These are phyloP conservation scores for Neomonachus schauinslandi DNA, from an alignment of 2,113 vertebrate species.

Conservation along the genomic window DNA sequence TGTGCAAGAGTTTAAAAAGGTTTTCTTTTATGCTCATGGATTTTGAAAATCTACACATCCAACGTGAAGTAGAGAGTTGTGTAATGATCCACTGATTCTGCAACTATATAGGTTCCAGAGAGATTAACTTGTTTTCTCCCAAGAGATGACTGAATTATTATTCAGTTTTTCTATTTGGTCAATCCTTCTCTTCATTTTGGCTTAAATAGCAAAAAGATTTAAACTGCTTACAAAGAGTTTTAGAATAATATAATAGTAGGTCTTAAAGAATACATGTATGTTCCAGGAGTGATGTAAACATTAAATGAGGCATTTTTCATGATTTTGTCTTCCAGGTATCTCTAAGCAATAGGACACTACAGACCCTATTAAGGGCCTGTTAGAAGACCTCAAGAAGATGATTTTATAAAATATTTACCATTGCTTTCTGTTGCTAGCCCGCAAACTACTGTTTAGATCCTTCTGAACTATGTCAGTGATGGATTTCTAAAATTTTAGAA, in stretches of 20 bases:
- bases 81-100: neutral
- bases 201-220: slow-evolving; percentile 18
- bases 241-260: neutral
- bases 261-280: neutral
- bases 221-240: slow-evolving; percentile 51
- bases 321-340: neutral
- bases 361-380: neutral
- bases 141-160: slow-evolving; percentile 61
- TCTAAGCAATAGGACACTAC: neutral
- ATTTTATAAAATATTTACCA: slow-evolving; percentile 24
- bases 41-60: neutral
- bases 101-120: neutral
- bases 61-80: neutral
- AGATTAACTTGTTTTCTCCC: slow-evolving; percentile 43
- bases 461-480: neutral
- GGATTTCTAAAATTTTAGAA: neutral
- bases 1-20: neutral
- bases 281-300: neutral
- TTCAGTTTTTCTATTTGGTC: slow-evolving; percentile 55
- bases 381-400: neutral
- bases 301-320: neutral
- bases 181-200: slow-evolving; percentile 51
- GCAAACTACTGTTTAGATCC: neutral
- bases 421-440: neutral
- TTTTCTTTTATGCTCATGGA: neutral